phyloP scores from a whole-genome alignment of 1,140 invertebrate species.

The Lepidurus arcticus region DNA sequence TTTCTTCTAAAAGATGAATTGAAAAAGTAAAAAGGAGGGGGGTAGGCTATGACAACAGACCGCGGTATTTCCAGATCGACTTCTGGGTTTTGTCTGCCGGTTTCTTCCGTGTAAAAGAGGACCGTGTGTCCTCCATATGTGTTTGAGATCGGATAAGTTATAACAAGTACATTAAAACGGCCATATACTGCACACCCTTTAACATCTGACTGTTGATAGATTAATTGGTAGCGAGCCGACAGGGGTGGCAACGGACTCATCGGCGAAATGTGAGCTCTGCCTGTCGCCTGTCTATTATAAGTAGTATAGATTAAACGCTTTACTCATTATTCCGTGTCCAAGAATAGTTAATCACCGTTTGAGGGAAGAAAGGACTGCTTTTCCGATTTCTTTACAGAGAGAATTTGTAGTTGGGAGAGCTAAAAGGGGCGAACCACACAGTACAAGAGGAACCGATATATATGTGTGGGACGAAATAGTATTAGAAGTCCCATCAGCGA shows the following conservation, averaged over 20 bases:
- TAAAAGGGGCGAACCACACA: background rate
- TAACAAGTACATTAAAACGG: background rate
- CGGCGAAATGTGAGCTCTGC: background rate
- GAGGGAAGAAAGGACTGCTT: background rate
- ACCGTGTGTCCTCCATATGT: background rate
- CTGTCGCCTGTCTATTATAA: constrained; percentile 9
- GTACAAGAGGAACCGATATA: background rate
- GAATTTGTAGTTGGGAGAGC: background rate
- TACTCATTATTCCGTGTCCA: background rate
- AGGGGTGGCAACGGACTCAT: background rate
- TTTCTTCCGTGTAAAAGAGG: background rate
- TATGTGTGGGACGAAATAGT: background rate
- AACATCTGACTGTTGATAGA: background rate
- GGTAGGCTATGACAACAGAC: background rate
- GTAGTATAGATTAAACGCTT: constrained; percentile 2
- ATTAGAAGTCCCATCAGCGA: background rate
- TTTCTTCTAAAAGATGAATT: background rate
- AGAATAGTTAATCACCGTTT: constrained; percentile 10
- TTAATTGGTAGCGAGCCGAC: background rate
- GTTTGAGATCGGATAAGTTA: background rate
- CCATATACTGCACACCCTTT: background rate
- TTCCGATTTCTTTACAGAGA: background rate
- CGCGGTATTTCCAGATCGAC: constrained; percentile 4
- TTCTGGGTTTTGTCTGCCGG: background rate
- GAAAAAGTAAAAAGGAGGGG: background rate